Evolutionary conservation across 2,113 vertebrate species (phyloP).

Genomic region (Trichechus manatus): DNA sequence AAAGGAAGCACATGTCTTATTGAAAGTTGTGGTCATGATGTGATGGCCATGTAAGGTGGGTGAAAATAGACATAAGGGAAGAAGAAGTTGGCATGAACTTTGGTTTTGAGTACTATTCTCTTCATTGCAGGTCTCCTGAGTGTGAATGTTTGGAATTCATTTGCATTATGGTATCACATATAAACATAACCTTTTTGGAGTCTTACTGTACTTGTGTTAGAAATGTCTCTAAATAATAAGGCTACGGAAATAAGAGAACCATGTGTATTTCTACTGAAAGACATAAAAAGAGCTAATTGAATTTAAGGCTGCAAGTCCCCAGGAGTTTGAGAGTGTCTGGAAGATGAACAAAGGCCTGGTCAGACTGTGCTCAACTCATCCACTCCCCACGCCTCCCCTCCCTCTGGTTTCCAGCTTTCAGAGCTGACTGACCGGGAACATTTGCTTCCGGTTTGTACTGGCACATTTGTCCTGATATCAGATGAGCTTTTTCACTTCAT

Average conservation of each 20-base stretch:
- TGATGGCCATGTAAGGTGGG: not conserved
- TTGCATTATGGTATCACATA: constrained; percentile 1
- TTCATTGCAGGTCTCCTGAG: not conserved
- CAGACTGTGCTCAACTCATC: not conserved
- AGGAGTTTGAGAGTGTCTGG: not conserved
- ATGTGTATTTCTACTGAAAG: not conserved
- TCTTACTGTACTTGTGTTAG: constrained; percentile 16
- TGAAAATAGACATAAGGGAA: not conserved
- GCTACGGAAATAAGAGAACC: not conserved
- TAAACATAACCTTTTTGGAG: not conserved
- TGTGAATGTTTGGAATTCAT: constrained; percentile 33
- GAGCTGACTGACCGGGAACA: not conserved
- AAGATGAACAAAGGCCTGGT: not conserved
- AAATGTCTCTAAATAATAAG: constrained; percentile 27
- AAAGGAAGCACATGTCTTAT: not conserved
- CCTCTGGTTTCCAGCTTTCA: not conserved
- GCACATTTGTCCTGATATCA: constrained; percentile 25
- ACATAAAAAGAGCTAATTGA: not conserved
- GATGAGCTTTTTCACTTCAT: not conserved
- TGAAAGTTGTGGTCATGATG: not conserved
- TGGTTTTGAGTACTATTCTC: not conserved
- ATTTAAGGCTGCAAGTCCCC: not conserved
- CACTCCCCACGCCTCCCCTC: rapidly evolving
- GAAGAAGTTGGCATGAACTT: not conserved
- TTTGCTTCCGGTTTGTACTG: constrained; percentile 1